Conservation (phyloP, 2,888 invertebrate species). For the Holacanthella duospinosa region DNA sequence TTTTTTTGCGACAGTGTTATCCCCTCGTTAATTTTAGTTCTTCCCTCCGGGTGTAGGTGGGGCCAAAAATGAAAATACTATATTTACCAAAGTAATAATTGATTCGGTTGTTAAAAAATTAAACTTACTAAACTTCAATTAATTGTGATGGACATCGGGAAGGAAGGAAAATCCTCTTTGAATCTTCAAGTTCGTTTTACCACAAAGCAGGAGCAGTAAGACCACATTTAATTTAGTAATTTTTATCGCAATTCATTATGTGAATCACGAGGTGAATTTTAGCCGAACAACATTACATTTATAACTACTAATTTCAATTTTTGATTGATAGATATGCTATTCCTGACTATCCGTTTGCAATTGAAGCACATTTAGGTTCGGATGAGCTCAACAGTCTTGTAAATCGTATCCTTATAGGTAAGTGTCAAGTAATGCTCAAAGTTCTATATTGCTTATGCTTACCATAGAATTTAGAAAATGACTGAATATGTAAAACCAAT, state of each 20-base stretch:
- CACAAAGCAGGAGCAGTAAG: slow-evolving; percentile 72
- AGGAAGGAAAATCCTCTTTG: slow-evolving; percentile 14
- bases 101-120: no score
- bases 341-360: slow-evolving; percentile 71
- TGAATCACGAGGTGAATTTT: not conserved
- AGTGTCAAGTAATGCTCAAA: not conserved
- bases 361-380: slow-evolving; percentile 59
- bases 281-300: no score
- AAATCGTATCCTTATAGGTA: slow-evolving; percentile 62
- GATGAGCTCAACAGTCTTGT: slow-evolving; percentile 65
- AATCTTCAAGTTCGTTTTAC: slow-evolving; percentile 61
- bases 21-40: no score
- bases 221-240: slow-evolving; percentile 31
- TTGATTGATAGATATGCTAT: slow-evolving; percentile 61
- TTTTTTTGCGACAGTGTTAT: no score
- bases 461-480: not conserved
- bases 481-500: no score
- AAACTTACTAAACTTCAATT: no score
- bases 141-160: no score
- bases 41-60: no score
- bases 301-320: not conserved
- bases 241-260: not conserved
- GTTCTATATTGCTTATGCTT: not conserved
- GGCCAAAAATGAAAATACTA: no score
- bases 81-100: no score